Base-by-base conservation (phyloP, 2,797 vertebrate genomes). In the Ctenosaura bakeri region DNA sequence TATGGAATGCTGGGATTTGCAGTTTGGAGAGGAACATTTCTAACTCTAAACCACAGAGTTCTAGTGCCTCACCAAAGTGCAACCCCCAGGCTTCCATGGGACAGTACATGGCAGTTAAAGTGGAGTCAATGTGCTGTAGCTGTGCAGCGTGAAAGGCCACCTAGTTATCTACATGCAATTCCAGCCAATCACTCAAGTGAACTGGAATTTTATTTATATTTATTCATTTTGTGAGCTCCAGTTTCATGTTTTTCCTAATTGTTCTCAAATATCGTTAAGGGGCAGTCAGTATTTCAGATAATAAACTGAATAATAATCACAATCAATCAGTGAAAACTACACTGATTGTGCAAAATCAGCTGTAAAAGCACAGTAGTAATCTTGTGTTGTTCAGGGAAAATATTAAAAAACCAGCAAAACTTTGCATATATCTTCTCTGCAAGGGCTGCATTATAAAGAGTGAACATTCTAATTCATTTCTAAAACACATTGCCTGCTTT, bases 391-490 rank as follows among this genome's bases (percentile, higher is more conserved):
- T 73, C 76, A 18, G 46, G 26, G 16, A 29, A 22, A 59, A 29
- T 73, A 74, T 77, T 73, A 80, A 84, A 86, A 62, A 56, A 14
- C 14, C n/a, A 8, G 10, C 76, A 50, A 82, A 54, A 42, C 73
- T 79, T 42, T 52, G 90, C 6, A 64, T 89, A 73, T 26, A 80
- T 1, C 1, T 7, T 69, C 20, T 50, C 32, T 26, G 38, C 87
- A 82, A 82, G 69, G 22, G 35, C 18, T 85, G 85, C 54, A 22
- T 92, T 42, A 18, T 69, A 91, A 24, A 94, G 87, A 24, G 56
- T 87, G 91, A 93, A 90, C 52, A 52, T 82, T 32, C 38, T 22
- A 73, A 56, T 74, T 93, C n/a, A 87, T 90, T 92, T 87, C 86
- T 85, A 71, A 93, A 92, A 91, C 50, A 8, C 14, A 26, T 69